Conservation (phyloP, 2,113 vertebrate genomes). For the Macrotis lagotis region DNA sequence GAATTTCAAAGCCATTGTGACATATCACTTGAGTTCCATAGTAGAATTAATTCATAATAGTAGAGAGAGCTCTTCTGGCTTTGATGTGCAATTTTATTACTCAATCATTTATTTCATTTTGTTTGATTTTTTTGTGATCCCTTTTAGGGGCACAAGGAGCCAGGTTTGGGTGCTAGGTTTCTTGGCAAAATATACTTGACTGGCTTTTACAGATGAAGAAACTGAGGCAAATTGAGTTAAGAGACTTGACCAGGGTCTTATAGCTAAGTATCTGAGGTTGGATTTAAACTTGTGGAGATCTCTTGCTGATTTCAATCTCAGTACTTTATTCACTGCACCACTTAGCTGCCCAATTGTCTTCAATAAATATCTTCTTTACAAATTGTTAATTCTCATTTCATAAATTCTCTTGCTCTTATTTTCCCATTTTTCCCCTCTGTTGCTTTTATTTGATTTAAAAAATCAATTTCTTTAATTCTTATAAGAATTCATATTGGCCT, state of each 20-base stretch:
- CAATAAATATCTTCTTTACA: too few relatives aligned
- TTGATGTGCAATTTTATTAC: neutral
- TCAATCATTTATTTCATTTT: neutral
- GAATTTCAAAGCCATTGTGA: neutral
- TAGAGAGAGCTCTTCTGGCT: neutral
- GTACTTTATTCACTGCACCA: neutral
- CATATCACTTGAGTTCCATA: neutral
- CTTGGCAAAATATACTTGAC: neutral
- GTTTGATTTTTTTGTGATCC: too few relatives aligned
- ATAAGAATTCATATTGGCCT: too few relatives aligned
- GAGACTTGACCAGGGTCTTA: neutral
- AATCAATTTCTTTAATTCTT: too few relatives aligned
- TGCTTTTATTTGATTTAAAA: too few relatives aligned
- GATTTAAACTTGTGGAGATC: neutral
- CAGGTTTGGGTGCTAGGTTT: too few relatives aligned
- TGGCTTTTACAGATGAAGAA: neutral
- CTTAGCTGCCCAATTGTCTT: neutral
- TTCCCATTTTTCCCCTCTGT: too few relatives aligned
- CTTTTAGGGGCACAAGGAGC: too few relatives aligned
- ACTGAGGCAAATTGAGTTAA: neutral
- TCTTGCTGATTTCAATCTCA: neutral
- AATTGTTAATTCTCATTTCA: too few relatives aligned
- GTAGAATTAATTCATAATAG: neutral
- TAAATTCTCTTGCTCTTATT: too few relatives aligned
- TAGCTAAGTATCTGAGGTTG: neutral